phyloP scores from a whole-genome alignment of 2,113 vertebrate species.

The Pavo muticus region DNA sequence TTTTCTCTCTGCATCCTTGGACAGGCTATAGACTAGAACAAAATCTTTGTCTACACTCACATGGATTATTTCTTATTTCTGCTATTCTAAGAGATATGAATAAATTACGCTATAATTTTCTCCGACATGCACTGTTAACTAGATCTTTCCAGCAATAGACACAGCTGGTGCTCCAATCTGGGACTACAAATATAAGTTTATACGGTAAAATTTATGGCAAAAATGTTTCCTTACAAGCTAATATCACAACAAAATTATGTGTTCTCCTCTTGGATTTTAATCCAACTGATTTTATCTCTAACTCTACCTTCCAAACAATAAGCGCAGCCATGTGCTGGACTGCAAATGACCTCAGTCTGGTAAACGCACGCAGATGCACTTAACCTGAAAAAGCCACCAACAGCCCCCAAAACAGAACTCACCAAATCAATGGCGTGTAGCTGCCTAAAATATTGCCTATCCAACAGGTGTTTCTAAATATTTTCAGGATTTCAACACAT shows the following conservation, averaged over 20 bases:
- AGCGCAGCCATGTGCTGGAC: neutral
- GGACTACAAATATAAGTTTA: neutral
- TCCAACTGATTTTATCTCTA: constrained; percentile 44
- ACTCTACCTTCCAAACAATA: neutral
- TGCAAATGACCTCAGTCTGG: constrained; percentile 3
- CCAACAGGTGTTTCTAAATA: neutral
- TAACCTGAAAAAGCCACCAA: neutral
- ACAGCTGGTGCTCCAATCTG: constrained; percentile 19
- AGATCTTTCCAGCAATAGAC: constrained; percentile 20
- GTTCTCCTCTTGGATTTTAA: neutral
- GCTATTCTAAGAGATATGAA: neutral
- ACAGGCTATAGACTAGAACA: neutral
- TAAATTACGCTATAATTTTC: constrained; percentile 30
- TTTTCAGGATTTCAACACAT: neutral
- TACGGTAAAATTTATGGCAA: neutral
- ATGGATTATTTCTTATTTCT: neutral
- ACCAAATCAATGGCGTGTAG: neutral
- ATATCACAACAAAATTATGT: neutral
- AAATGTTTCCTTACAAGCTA: neutral
- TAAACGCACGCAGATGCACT: neutral
- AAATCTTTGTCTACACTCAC: neutral
- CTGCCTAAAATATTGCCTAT: neutral
- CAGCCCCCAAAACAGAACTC: neutral
- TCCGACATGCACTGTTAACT: neutral
- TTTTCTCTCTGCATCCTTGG: neutral